Evolutionary conservation across 2,888 invertebrate species (phyloP), one percentile per base, ranked within the genome.

Genomic region (Poecilus cupreus): DNA sequence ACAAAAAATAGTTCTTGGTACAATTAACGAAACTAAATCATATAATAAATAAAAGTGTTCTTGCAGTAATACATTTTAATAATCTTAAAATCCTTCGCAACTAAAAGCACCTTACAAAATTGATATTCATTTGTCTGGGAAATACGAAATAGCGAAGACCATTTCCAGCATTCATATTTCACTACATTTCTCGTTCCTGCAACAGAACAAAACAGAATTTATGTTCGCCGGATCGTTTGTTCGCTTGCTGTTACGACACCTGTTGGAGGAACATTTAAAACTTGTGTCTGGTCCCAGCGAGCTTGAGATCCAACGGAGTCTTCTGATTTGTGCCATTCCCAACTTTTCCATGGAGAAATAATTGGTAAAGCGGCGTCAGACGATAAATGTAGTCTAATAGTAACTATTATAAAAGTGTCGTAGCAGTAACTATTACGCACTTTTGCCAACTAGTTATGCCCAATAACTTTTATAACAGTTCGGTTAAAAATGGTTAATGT

Each of bases 141-240:
- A 20, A 51, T 32, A 51, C 16, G 16, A 54, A 54, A 54, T 10
- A 54, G 22, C 54, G 20, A 54, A 22, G 10, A 32, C 32, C 32
- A 20, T 54, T 22, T 54, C 54, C 18, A 20, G 54, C 54, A 20
- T 54, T 54, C 22, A 20, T 54, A 54, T 54, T 54, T 54, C 54
- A 54, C 22, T 46, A 13, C n/a, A 20, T 54, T 54, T 11, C 54
- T 54, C 20, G 54, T 16, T 54, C 3, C 20, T 6, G 20, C 54
- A 54, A 22, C 22, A 54, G 54, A 54, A 18, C 51, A 51, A 51
- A 54, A 54, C 11, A 22, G 54, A 54, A 54, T 54, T 54, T 54
- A 54, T 11, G 54, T 22, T 32, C 20, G 18, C 11, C 20, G 54
- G 22, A 10, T 54, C 22, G 22, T 54, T 32, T 32, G 32, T 32